A percentile compares a stretch with the other conserved stretches of the same genome.
Evolutionary conservation across 2,888 invertebrate species (phyloP).

Genomic region (Chymomyza fuscimana): DNA sequence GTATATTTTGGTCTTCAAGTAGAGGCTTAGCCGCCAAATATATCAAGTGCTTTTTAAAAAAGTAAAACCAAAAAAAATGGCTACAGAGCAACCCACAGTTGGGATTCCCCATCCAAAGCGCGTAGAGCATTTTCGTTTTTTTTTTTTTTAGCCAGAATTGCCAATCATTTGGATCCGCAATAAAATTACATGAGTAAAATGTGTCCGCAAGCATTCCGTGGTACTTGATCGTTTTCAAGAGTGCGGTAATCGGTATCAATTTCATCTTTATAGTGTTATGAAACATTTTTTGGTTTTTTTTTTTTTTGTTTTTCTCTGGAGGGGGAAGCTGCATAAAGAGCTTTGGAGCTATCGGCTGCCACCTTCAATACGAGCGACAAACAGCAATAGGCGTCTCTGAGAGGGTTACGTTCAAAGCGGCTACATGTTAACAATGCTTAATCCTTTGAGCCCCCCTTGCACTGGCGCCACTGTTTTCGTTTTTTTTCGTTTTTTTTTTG

Average conservation of each 20-base stretch:
- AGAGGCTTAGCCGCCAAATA: too few species aligned
- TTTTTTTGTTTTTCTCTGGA: background rate
- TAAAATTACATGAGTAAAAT: constrained; percentile 76
- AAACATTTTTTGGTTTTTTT: constrained; percentile 42
- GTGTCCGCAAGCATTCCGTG: constrained; percentile 75
- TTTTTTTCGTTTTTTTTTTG: too few species aligned
- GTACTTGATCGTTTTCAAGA: constrained; percentile 75
- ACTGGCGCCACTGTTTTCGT: background rate
- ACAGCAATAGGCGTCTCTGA: background rate
- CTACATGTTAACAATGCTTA: background rate
- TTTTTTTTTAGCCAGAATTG: constrained; percentile 72
- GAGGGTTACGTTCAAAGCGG: too few species aligned
- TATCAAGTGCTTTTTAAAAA: background rate
- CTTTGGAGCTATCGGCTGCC: constrained; percentile 34
- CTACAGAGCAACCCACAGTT: background rate
- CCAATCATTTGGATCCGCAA: constrained; percentile 74
- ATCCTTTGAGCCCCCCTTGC: background rate
- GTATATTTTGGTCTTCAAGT: too few species aligned
- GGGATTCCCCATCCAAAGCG: background rate
- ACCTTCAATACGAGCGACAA: constrained; percentile 12
- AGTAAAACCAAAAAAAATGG: background rate
- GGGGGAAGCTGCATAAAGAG: constrained; percentile 34
- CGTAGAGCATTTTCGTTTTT: constrained; percentile 35
- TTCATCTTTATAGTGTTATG: constrained; percentile 75
- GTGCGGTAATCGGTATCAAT: constrained; percentile 77